phyloP scores from a whole-genome alignment of 1,140 invertebrate genomes.

The Drosophila chauvacae region DNA sequence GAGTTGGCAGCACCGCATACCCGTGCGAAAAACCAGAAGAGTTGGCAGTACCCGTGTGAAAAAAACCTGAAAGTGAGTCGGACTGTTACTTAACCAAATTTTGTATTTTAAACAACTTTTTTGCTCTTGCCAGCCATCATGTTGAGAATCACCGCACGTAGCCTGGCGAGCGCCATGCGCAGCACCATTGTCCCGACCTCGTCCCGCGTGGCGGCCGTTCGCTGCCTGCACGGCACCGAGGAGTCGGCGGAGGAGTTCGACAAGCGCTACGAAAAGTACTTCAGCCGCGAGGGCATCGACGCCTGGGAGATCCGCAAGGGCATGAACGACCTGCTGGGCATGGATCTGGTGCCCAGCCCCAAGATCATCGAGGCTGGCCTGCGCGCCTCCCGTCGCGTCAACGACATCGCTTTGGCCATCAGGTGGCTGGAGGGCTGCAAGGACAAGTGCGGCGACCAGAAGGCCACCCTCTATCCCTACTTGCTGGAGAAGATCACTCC shows the following conservation, averaged over 20 bases:
- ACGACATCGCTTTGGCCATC: constrained; percentile 96
- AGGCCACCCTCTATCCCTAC: constrained; percentile 95
- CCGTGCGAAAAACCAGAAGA: background rate
- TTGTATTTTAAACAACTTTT: background rate
- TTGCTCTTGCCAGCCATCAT: constrained; percentile 70
- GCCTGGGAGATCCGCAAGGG: constrained; percentile 97
- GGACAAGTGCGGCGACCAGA: constrained; percentile 93
- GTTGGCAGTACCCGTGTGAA: constrained; percentile 39
- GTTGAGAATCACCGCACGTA: constrained; percentile 85
- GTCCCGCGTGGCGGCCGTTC: constrained; percentile 64
- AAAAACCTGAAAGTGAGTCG: constrained; percentile 69
- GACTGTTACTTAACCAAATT: constrained; percentile 79
- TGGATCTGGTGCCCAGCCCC: constrained; percentile 98
- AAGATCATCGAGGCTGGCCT: constrained; percentile 96
- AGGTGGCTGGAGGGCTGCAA: constrained; percentile 97
- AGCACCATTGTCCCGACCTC: constrained; percentile 66
- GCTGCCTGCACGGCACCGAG: constrained; percentile 76
- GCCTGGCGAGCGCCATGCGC: constrained; percentile 78
- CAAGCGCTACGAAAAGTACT: constrained; percentile 92
- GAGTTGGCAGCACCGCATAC: background rate
- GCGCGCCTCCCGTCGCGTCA: constrained; percentile 95
- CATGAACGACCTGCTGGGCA: constrained; percentile 92
- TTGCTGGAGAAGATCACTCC: constrained; percentile 96
- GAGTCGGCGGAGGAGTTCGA: constrained; percentile 90
- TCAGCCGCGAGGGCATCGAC: constrained; percentile 96